Conservation (phyloP, 2,888 invertebrate genomes). For the Panzeria rudis region DNA sequence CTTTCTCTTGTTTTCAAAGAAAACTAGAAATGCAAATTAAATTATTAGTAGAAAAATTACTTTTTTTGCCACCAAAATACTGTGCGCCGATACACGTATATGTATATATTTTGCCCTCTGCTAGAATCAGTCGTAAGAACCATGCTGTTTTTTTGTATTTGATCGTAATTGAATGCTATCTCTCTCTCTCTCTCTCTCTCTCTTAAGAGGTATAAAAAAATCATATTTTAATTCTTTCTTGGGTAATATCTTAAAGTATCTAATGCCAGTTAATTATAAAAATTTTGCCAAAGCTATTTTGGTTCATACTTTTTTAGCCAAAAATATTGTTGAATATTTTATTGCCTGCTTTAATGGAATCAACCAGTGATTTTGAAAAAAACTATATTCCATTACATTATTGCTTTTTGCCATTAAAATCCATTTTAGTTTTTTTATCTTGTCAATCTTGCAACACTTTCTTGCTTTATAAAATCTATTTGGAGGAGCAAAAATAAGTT, state of each 20-base stretch:
- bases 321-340: constrained; percentile 3
- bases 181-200: too few relatives aligned
- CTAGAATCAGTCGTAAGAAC: too few relatives aligned
- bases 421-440: constrained; percentile 29
- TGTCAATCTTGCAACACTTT: constrained; percentile 34
- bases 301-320: not conserved
- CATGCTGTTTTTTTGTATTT: too few relatives aligned
- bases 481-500: not conserved
- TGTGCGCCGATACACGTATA: too few relatives aligned
- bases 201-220: too few relatives aligned
- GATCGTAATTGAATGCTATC: too few relatives aligned
- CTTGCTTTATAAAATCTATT: constrained; percentile 12
- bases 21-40: too few relatives aligned
- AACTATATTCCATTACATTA: not conserved
- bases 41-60: too few relatives aligned
- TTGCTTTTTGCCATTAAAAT: constrained; percentile 21
- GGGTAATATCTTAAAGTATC: not conserved
- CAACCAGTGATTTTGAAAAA: constrained; percentile 8
- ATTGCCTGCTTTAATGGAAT: not conserved
- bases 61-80: too few relatives aligned
- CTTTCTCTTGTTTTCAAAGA: too few relatives aligned
- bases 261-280: not conserved
- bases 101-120: too few relatives aligned
- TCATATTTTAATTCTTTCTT: too few relatives aligned
- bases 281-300: not conserved